Base-by-base conservation (phyloP, 1,140 invertebrate genomes). In the Calycopis cecrops region DNA sequence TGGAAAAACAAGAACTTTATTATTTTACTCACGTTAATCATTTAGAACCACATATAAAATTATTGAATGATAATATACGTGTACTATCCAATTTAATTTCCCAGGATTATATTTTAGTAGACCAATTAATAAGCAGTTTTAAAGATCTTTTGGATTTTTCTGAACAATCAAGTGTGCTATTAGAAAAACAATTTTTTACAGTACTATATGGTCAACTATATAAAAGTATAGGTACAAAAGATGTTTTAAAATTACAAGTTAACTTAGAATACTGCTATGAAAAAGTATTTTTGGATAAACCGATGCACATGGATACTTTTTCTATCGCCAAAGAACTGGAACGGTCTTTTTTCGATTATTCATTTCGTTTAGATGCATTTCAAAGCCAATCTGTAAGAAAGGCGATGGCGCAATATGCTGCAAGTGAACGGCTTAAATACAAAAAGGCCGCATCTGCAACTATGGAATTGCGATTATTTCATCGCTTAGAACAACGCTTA, bases 1-100 rank as follows among this genome's bases (percentile, higher is more conserved):
- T 92, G 64, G 91, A 91, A 71, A 73, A 88, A 40, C 91, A 92
- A 61, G 72, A 81, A 17, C 60, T 79, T 42, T 60, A 84, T 62
- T 75, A 83, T 58, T 82, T 80, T 42, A 67, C 71, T 9, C 73
- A 80, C 52, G 69, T 80, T 9, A 62, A 61, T 4, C 67, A 73
- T 59, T 37, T 82, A 14, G 56, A 62, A 21, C 78, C 78, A 14
- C 60, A 69, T 33, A 58, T 60, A 10, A 73, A 68, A 48, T 65
- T 47, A 35, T 49, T 82, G 9, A 76, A 61, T 54, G 66, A 71
- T 48, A 57, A 52, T 9, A 71, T 76, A 38, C 63, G 62, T 52
- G 18, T 21, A 10, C 67, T 85, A 16, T 77, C 76, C 62, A 59
- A 80, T 4, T 40, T 61, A 16, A 73, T 74, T 16, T 52, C 18